A percentile compares a stretch with the other conserved stretches of the same genome.
phyloP scores from a whole-genome alignment of 2,113 vertebrate genomes.

The Urocitellus parryii region DNA sequence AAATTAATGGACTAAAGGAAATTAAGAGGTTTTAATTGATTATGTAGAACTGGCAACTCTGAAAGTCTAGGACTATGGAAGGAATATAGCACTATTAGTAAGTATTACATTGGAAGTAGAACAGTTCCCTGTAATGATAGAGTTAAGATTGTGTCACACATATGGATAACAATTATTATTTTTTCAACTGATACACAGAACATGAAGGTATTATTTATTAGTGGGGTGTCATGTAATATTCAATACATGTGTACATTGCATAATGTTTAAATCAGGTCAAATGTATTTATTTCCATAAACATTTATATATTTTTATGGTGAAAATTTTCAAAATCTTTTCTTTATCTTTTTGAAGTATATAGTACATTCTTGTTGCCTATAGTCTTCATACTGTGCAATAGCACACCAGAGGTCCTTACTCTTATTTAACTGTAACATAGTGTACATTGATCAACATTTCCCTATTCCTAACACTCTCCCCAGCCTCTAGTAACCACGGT shows the following conservation, averaged over 20 bases:
- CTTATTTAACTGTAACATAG: background rate
- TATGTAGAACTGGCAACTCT: background rate
- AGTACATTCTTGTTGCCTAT: background rate
- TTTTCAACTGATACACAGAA: background rate
- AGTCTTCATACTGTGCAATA: background rate
- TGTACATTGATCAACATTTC: background rate
- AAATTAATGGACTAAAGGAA: background rate
- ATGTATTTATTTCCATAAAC: background rate
- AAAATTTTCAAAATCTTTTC: background rate
- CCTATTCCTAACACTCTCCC: background rate
- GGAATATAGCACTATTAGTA: background rate
- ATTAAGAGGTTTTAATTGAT: background rate
- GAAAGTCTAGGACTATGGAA: background rate
- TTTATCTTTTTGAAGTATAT: background rate
- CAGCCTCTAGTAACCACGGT: too few species aligned
- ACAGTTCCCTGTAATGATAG: background rate
- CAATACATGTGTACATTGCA: background rate
- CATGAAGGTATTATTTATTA: background rate
- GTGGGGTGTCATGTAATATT: background rate
- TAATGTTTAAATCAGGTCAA: background rate
- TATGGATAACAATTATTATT: background rate
- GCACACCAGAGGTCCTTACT: background rate
- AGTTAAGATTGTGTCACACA: too few species aligned
- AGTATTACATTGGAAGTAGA: background rate
- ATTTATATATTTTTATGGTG: background rate